phyloP scores from a whole-genome alignment of 2,888 invertebrate species.

The Hypercompe scribonia region DNA sequence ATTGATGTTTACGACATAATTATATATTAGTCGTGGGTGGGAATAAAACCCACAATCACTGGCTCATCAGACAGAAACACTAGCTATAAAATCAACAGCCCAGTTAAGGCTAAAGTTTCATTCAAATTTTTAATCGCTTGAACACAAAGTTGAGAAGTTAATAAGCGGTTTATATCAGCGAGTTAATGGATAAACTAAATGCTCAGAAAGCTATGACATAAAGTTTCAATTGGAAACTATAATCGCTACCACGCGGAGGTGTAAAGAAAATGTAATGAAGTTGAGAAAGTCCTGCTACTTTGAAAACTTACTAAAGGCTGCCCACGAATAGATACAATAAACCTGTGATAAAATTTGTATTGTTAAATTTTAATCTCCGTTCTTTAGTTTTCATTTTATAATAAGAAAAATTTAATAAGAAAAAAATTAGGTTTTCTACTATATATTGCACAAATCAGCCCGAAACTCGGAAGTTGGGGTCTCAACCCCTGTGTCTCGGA shows the following conservation, averaged over 20 bases:
- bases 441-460: too few species aligned
- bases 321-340: not conserved
- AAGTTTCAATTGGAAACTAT: conserved; percentile 1
- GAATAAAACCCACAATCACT: too few species aligned
- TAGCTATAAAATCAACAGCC: not conserved
- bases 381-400: not conserved
- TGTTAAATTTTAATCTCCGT: not conserved
- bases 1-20: not conserved
- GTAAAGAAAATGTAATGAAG: not conserved
- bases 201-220: not conserved
- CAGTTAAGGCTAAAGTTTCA: not conserved
- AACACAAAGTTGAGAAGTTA: not conserved
- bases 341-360: not conserved
- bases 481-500: too few species aligned
- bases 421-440: too few species aligned
- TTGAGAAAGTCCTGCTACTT: not conserved
- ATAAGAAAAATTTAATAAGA: too few species aligned
- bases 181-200: conserved; percentile 1
- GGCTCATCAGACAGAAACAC: not conserved
- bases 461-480: too few species aligned
- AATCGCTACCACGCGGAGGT: not conserved
- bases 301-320: not conserved
- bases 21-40: not conserved
- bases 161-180: conserved; percentile 1
- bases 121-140: not conserved